Base-by-base conservation (phyloP, 2,888 invertebrate species). In the Deilephila porcellus region DNA sequence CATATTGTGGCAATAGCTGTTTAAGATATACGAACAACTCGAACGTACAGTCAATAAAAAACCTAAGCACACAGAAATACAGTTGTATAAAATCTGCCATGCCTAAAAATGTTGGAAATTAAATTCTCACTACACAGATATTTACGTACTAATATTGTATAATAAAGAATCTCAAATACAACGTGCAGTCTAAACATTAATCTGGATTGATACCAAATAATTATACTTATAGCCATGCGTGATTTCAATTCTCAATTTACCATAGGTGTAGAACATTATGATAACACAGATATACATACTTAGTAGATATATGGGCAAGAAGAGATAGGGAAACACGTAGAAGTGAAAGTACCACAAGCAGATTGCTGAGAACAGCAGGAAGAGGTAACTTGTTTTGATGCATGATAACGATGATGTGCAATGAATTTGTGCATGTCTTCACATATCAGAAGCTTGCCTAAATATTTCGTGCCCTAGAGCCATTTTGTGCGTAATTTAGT, bases 121-220 rank as follows among this genome's bases (percentile, higher is more conserved):
- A 88, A 86, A 85, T 45, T 88, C 81, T 81, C 83, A 86, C 93
- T 92, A 92, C 91, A 93, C 88, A 93, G 84, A 88, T 81, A 88
- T 79, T 77, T 82, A 85, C 84, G 81, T 82, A 86, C 89, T 91
- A 90, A 90, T 85, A 90, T 83, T 84, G 86, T 85, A 85, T 85
- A 88, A 85, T 84, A 86, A 87, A 86, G 81, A 85, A 81, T 83
- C 83, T 85, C 84, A 88, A 91, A 91, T 90, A 92, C 89, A 93
- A 91, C 94, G 94, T 94, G 94, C 94, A 94, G 83, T 91, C 93
- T 94, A 94, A 92, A 94, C 93, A 94, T 85, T 91, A 86, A 93
- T 88, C 85, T 89, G 87, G 88, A 82, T 85, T 85, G 83, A 87
- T 89, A 90, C 86, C 87, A 89, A 90, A 90, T 87, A 88, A 85